phyloP scores from a whole-genome alignment of 1,140 invertebrate genomes.

The Panagrolaimus sp. region DNA sequence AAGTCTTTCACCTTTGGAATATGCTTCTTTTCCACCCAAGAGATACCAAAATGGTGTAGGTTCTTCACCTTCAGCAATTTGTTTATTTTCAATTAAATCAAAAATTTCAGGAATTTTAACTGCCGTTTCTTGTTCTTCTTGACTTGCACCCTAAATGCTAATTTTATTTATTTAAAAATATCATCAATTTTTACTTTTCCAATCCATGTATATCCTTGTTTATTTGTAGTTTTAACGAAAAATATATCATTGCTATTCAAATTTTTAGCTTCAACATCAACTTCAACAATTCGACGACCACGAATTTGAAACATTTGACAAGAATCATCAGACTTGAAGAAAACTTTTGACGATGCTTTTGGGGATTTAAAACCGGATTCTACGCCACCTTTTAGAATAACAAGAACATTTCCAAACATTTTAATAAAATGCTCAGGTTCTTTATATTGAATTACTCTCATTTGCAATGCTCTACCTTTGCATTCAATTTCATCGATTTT shows the following conservation, averaged over 20 bases:
- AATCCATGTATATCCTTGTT: conserved; percentile 1
- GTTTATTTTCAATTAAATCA: not conserved
- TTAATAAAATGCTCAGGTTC: not conserved
- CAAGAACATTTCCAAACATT: not conserved
- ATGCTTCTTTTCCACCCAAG: not conserved
- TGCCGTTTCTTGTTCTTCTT: too few species aligned
- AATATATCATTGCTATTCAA: conserved; percentile 10
- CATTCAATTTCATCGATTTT: too few species aligned
- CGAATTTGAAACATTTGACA: conserved; percentile 2
- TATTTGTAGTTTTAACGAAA: not conserved
- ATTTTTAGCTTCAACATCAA: not conserved
- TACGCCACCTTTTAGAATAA: not conserved
- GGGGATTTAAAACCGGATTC: too few species aligned
- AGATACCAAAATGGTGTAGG: not conserved
- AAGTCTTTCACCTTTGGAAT: conserved; percentile 3
- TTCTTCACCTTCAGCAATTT: conserved; percentile 2
- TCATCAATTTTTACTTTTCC: not conserved
- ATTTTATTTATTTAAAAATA: not conserved
- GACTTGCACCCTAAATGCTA: not conserved
- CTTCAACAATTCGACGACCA: not conserved
- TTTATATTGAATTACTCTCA: not conserved
- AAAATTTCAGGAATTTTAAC: not conserved
- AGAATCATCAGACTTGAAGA: too few species aligned
- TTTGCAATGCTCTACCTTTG: too few species aligned
- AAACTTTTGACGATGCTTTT: too few species aligned